Evolutionary conservation across 2,113 vertebrate genomes (phyloP), one percentile per base, ranked within the genome.

Genomic region (Myiozetetes cayanensis): DNA sequence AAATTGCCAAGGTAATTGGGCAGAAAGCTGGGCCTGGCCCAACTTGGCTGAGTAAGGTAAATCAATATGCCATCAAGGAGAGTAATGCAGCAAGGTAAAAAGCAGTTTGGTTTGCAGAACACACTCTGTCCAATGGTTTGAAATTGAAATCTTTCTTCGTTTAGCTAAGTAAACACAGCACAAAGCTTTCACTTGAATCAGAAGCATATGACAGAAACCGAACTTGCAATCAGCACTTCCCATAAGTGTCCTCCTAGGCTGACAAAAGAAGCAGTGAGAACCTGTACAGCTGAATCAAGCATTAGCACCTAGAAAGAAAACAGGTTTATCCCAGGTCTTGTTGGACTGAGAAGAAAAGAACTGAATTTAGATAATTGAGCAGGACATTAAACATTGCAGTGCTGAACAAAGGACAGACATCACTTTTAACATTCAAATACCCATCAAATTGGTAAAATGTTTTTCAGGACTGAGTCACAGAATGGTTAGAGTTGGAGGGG

Each of bases 31-130:
- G 52, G 37, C 21, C 73, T 81, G 56, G 83, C 58, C 61, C 87
- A 72, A 50, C 62, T 82, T 55, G 33, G 76, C 52, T 61, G 65
- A 56, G 46, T 77, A 47, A 93, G 73, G 68, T 73, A 74, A 85
- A 90, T 89, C 79, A 92, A 76, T 78, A 90, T 50, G 35, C 53
- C 77, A 93, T 58, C 68, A 86, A 89, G 67, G 46, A 79, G 74
- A 94, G 76, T 81, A 84, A 91, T 62, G 74, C 18, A 4, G 73
- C 47, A 58, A 39, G 14, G 44, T 35, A 65, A 76, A 86, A 67
- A 66, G 53, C 55, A 75, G 68, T 44, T 83, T 85, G 55, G 14
- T 50, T 92, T 88, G 55, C 44, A 83, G 55, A 85, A 80, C 33
- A 62, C 6, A 9, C 23, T 70, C 30, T 79, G 47, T 91, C 37